phyloP scores from a whole-genome alignment of 2,888 invertebrate genomes.

The Orthosia cruda region DNA sequence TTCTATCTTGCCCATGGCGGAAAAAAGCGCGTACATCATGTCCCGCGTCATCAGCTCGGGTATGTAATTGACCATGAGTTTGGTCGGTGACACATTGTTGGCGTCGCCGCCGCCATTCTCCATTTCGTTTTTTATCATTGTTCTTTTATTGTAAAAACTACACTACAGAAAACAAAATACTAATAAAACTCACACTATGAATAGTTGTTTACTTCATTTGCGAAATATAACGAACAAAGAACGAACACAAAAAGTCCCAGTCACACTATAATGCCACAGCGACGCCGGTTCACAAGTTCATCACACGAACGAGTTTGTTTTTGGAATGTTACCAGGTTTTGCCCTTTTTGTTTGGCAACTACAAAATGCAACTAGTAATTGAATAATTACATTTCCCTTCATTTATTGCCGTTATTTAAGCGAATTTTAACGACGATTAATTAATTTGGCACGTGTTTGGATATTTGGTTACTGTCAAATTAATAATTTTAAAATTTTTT shows the following conservation, averaged over 20 bases:
- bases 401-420: conserved; percentile 50
- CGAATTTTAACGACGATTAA: conserved; percentile 49
- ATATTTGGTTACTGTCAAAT: conserved; percentile 79
- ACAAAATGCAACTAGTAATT: conserved; percentile 60
- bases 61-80: conserved; percentile 92
- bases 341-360: conserved; percentile 71
- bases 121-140: conserved; percentile 89
- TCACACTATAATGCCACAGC: conserved; percentile 89
- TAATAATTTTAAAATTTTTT: conserved; percentile 78
- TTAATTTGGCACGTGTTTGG: conserved; percentile 76
- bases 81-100: conserved; percentile 91
- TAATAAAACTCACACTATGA: conserved; percentile 86
- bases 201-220: conserved; percentile 89
- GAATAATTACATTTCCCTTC: conserved; percentile 68
- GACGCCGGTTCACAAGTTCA: conserved; percentile 91
- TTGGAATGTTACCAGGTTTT: conserved; percentile 89
- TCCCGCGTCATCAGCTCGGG: conserved; percentile 91
- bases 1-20: conserved; percentile 91
- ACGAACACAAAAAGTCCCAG: conserved; percentile 88
- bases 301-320: conserved; percentile 87
- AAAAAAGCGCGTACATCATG: conserved; percentile 91
- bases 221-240: conserved; percentile 88
- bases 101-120: conserved; percentile 92
- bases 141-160: conserved; percentile 86
- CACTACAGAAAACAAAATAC: conserved; percentile 89